These are phyloP conservation scores for Whitmania pigra DNA, from an alignment of 1,140 invertebrate genomes.

Conservation along the genomic window DNA sequence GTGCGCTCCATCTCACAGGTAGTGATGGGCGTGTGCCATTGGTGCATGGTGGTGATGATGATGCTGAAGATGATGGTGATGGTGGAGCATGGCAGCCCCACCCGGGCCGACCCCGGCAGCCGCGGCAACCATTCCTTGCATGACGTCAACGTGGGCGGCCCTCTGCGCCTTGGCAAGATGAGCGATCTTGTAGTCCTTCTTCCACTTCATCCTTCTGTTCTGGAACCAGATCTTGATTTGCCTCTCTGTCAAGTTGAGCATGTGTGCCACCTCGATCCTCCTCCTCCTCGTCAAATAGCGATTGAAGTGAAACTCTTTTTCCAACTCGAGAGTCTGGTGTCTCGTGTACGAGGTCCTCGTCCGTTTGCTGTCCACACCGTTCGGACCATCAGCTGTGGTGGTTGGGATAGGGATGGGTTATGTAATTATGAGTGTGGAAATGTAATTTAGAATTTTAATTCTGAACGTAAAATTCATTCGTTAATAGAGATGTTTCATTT, in stretches of 20 bases:
- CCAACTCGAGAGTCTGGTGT: constrained; percentile 58
- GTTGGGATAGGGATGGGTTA: background rate
- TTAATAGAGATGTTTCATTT: background rate
- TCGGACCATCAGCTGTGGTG: constrained; percentile 4
- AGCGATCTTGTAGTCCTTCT: constrained; percentile 81
- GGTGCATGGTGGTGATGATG: constrained; percentile 12
- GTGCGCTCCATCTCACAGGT: constrained; percentile 10
- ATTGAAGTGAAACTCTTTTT: constrained; percentile 56
- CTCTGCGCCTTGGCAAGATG: constrained; percentile 17
- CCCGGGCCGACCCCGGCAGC: background rate
- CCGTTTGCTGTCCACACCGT: constrained; percentile 69
- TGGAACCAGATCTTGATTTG: constrained; percentile 73
- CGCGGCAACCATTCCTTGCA: constrained; percentile 7
- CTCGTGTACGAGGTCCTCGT: constrained; percentile 90
- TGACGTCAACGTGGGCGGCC: constrained; percentile 9
- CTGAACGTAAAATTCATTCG: no score
- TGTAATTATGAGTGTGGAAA: background rate
- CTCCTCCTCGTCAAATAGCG: constrained; percentile 54
- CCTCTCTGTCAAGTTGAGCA: constrained; percentile 72
- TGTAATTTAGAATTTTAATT: background rate
- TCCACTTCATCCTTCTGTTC: constrained; percentile 97
- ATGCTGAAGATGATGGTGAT: constrained; percentile 1
- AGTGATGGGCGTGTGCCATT: constrained; percentile 17
- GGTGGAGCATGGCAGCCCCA: background rate
- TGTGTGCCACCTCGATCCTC: constrained; percentile 77